These are phyloP conservation scores for Drosophila chauvacae DNA, from an alignment of 1,140 invertebrate species.

Conservation along the genomic window DNA sequence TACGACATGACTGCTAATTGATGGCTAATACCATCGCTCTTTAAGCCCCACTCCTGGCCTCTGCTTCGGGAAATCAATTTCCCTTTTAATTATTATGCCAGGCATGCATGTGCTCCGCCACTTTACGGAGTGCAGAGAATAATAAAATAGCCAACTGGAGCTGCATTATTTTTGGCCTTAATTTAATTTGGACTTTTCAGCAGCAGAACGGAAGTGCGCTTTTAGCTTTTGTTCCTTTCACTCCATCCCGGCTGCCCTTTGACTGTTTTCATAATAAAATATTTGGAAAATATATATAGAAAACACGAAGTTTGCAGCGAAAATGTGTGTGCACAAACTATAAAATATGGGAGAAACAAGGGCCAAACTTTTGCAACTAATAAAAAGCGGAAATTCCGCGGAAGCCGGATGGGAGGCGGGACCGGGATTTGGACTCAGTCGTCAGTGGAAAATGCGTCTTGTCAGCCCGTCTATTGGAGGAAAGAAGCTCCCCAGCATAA, in stretches of 20 bases:
- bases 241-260: conserved; percentile 9
- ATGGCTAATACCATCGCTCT: conserved; percentile 8
- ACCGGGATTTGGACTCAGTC: conserved; percentile 12
- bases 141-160: conserved; percentile 21
- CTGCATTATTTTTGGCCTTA: conserved; percentile 74
- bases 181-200: conserved; percentile 73
- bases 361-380: conserved; percentile 52
- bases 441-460: conserved; percentile 61
- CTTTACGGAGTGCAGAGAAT: conserved; percentile 29
- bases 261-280: conserved; percentile 30
- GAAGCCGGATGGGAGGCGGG: conserved; percentile 2
- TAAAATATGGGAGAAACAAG: conserved; percentile 55
- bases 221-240: conserved; percentile 9
- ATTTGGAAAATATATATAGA: conserved; percentile 23
- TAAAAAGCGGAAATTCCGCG: conserved; percentile 60
- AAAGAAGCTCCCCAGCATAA: conserved; percentile 37
- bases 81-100: conserved; percentile 70
- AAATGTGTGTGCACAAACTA: conserved; percentile 58
- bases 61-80: conserved; percentile 58
- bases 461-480: conserved; percentile 53
- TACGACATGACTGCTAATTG: conserved; percentile 26
- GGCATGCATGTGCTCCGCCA: conserved; percentile 33
- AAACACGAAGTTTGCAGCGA: conserved; percentile 8
- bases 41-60: neutral
- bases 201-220: conserved; percentile 33